Conservation (phyloP, 1,140 invertebrate species). For the Pemphigus obesinymphae region DNA sequence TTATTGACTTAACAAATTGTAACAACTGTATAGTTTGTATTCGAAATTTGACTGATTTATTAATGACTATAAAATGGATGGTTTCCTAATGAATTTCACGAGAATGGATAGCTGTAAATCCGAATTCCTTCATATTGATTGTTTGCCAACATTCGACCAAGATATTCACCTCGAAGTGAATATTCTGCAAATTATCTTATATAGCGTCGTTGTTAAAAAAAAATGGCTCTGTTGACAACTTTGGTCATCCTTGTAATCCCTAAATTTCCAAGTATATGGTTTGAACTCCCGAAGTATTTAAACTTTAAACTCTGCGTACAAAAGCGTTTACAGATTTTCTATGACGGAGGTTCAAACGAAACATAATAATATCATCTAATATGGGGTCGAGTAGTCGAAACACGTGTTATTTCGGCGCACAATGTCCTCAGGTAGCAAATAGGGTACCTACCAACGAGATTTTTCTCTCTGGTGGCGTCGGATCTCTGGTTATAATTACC, state of each 20-base stretch:
- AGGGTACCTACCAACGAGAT: too few relatives aligned
- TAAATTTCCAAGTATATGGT: not conserved
- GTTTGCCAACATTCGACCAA: slow-evolving; percentile 8
- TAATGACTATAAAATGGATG: slow-evolving; percentile 23
- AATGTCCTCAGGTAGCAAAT: too few relatives aligned
- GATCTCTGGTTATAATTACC: too few relatives aligned
- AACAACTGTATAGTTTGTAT: slow-evolving; percentile 22
- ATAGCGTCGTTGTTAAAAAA: not conserved
- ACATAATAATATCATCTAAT: too few relatives aligned
- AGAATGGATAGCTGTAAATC: slow-evolving; percentile 9
- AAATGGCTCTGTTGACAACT: not conserved
- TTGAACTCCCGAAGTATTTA: not conserved
- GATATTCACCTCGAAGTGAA: not conserved
- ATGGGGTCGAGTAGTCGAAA: too few relatives aligned
- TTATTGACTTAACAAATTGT: slow-evolving; percentile 37
- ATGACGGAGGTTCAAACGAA: too few relatives aligned
- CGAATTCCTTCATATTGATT: not conserved
- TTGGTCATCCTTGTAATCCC: not conserved
- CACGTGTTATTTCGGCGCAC: too few relatives aligned
- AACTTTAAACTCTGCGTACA: too few relatives aligned
- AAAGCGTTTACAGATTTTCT: too few relatives aligned
- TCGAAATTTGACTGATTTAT: slow-evolving; percentile 34
- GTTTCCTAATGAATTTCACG: slow-evolving; percentile 32
- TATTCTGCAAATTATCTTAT: slow-evolving; percentile 15
- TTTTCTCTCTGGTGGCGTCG: too few relatives aligned